phyloP scores from a whole-genome alignment of 2,797 vertebrate genomes.

The Manis crassicaudata region DNA sequence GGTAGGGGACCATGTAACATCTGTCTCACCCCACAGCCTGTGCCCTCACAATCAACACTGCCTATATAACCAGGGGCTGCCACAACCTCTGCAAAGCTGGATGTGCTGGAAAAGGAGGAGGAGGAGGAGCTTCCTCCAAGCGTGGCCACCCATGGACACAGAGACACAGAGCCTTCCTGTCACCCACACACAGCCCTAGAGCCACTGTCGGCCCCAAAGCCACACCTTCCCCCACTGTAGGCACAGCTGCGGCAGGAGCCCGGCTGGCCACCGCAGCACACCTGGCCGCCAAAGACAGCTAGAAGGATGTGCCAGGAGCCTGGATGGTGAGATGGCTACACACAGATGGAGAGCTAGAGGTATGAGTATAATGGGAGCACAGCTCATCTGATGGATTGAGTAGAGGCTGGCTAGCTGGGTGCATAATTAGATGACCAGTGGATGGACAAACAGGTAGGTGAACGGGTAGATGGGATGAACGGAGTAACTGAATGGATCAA shows the following conservation, averaged over 20 bases:
- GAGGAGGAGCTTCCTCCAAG: not conserved
- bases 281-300: too few species aligned
- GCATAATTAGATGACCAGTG: not conserved
- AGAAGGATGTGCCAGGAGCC: too few species aligned
- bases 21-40: conserved; percentile 36
- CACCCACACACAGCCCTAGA: too few species aligned
- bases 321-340: too few species aligned
- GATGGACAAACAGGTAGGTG: not conserved
- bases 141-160: too few species aligned
- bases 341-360: not conserved
- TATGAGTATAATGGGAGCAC: not conserved
- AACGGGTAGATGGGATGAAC: not conserved
- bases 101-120: conserved; percentile 49
- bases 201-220: too few species aligned
- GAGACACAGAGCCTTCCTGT: too few species aligned
- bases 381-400: not conserved
- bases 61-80: conserved; percentile 53
- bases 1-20: not conserved
- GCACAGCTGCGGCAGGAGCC: too few species aligned
- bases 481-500: not conserved
- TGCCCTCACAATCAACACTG: conserved; percentile 59
- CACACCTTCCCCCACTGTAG: too few species aligned
- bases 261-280: too few species aligned
- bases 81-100: not conserved
- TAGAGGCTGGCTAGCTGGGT: not conserved